Base-by-base conservation (phyloP, 2,113 vertebrate genomes). In the Isichthys henryi region DNA sequence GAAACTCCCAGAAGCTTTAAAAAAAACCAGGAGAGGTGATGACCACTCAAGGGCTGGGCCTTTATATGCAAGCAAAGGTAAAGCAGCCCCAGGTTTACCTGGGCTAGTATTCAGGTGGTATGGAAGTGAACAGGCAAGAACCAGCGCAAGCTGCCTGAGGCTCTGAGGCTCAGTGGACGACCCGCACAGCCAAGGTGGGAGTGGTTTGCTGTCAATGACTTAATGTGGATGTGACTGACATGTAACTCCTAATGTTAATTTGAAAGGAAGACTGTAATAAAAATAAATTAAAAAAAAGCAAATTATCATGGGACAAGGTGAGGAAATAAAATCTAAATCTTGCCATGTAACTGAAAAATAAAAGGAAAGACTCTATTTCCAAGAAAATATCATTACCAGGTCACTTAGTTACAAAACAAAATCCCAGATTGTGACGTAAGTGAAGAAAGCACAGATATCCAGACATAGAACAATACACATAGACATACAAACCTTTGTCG, bases 211-310 rank as follows among this genome's bases (percentile, higher is more conserved):
- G 13, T n/a, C 27, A 15, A 39, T 35, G 82, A 3, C 10, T 7
- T 43, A 43, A 35, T 80, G 74, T 19, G 35, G 74, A 86, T 86
- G 83, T 35, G 27, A 87, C 27, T 31, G 27, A 87, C 85, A 53
- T 35, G 50, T 87, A 10, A 19, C 85, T 87, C 50, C 43, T 53
- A 5, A 53, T 87, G 45, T n/a, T 48, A 87, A 85, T 56, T 52
- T 80, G 88, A 21, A 91, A 95, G 95, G 94, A 92, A 93, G 85
- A 89, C 94, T 93, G 93, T 90, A 58, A 90, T 90, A 91, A 92
- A 21, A 92, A 94, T 85, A 77, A 49, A 91, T 91, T 92, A 93
- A 88, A 35, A 90, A 91, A 92, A 90, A 86, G 52, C 88, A 91
- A 86, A 53, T 90, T 91, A 70, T 89, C 17, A 84, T 87, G 88